Base-by-base conservation (phyloP, 2,888 invertebrate species). In the Mylabris sibirica region DNA sequence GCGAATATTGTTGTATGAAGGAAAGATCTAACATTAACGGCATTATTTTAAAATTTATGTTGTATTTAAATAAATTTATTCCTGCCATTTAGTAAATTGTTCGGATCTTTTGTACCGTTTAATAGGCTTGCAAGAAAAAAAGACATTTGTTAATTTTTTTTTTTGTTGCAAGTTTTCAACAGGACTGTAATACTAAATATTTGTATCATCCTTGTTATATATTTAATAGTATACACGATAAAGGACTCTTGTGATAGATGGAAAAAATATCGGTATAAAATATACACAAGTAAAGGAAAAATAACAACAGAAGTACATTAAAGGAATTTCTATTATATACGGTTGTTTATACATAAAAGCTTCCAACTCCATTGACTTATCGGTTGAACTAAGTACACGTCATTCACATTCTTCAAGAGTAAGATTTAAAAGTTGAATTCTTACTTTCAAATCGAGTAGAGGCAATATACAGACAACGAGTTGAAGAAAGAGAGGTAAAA, bases 401-500 rank as follows among this genome's bases (percentile, higher is more conserved):
- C 20, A 49, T 49, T 49, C 20, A 49, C 49, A 49, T 49, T 49
- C 20, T 20, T 49, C 0, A 22, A 22, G 20, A 20, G 20, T 49
- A 49, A 66, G 63, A 69, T 69, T 69, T 66, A 64, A 69, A 30
- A 69, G 53, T 69, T 66, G 20, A 26, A 17, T 66, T 69, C 66
- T 66, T 69, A 66, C 66, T 64, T 78, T 77, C 75, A 75, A 79
- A 79, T 79, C 77, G 3, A 4, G 44, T n/a, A 44, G n/a, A 17
- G 44, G 44, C 41, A 41, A 17, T 44, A 17, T n/a, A n/a, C 6
- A 44, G 17, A 44, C 2, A 38, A 11, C 11, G 35, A 41, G 38
- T 38, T 12, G 38, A 76, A 75, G 74, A 75, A 77, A 74, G 76
- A 76, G 77, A 77, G 74, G 75, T 73, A 76, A 76, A 79, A 78